phyloP scores from a whole-genome alignment of 2,888 invertebrate genomes.

The Alloplasta piceator region DNA sequence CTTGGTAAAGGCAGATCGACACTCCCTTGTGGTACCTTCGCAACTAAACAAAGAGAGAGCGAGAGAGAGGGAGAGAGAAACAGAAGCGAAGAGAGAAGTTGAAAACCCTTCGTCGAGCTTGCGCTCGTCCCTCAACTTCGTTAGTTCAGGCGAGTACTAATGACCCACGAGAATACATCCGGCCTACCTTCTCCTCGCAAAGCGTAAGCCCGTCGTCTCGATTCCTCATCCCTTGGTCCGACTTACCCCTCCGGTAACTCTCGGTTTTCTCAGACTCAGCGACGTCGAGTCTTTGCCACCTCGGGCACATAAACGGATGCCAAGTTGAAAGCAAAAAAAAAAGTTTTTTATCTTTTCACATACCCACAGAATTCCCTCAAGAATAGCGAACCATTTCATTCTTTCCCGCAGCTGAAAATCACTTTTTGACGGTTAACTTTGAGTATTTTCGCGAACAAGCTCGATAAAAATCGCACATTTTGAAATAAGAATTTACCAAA shows the following conservation, averaged over 20 bases:
- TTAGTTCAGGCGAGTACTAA: constrained; percentile 76
- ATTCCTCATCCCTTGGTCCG: not conserved
- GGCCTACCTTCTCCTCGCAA: constrained; percentile 46
- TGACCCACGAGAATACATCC: constrained; percentile 76
- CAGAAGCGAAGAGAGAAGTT: constrained; percentile 25
- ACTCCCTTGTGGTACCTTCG: constrained; percentile 19
- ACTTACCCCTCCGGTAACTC: not conserved
- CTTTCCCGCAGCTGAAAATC: too few relatives aligned
- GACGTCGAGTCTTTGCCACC: not conserved
- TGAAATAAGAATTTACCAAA: too few relatives aligned
- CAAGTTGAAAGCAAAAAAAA: not conserved
- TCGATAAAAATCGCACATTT: too few relatives aligned
- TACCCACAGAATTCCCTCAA: too few relatives aligned
- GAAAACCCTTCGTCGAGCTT: constrained; percentile 61
- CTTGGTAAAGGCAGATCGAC: constrained; percentile 1
- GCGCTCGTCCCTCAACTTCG: constrained; percentile 69
- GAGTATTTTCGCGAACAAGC: too few relatives aligned
- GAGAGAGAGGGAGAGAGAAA: constrained; percentile 10
- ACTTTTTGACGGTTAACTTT: too few relatives aligned
- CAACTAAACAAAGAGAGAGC: constrained; percentile 15
- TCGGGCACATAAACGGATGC: constrained; percentile 9
- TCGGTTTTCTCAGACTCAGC: not conserved
- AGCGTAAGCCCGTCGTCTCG: constrained; percentile 16
- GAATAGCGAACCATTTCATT: too few relatives aligned
- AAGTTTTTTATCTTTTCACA: not conserved